Conservation (phyloP, 2,113 vertebrate genomes). For the Aptenodytes patagonicus region DNA sequence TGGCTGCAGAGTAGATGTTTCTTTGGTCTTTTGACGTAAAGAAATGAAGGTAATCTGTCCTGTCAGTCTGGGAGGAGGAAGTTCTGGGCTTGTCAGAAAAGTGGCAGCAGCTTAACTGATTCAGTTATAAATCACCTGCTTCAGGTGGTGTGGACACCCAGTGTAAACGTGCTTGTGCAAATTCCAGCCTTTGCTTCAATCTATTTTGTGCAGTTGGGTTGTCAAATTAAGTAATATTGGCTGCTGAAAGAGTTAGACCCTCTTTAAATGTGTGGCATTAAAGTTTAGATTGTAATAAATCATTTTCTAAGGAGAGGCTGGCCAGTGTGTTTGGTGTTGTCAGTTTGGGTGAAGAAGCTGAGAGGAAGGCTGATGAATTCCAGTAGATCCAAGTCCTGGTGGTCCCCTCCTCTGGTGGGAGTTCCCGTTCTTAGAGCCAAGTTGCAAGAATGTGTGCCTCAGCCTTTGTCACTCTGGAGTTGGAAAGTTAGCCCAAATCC, state of each 20-base stretch:
- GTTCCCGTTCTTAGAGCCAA: neutral
- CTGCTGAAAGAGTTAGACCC: neutral
- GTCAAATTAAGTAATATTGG: neutral
- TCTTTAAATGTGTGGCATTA: neutral
- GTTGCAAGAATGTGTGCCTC: neutral
- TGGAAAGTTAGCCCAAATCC: neutral
- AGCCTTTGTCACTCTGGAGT: neutral
- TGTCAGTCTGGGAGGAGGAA: neutral
- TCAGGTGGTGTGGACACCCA: neutral
- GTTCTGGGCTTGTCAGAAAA: neutral
- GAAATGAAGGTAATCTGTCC: neutral
- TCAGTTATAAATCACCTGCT: neutral
- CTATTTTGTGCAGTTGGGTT: neutral
- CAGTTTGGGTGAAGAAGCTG: neutral
- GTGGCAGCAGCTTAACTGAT: neutral
- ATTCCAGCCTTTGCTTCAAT: neutral
- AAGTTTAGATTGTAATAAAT: neutral
- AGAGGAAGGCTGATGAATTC: neutral
- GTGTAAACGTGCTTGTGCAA: neutral
- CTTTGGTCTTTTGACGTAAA: neutral
- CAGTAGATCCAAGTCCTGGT: neutral
- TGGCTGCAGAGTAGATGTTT: neutral
- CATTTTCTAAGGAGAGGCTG: neutral
- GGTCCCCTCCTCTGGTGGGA: neutral
- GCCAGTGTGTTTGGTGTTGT: neutral